Percentiles rank a stretch among this genome's conserved stretches.
Evolutionary conservation across 2,888 invertebrate species (phyloP).

Genomic region (Dicycla oo): DNA sequence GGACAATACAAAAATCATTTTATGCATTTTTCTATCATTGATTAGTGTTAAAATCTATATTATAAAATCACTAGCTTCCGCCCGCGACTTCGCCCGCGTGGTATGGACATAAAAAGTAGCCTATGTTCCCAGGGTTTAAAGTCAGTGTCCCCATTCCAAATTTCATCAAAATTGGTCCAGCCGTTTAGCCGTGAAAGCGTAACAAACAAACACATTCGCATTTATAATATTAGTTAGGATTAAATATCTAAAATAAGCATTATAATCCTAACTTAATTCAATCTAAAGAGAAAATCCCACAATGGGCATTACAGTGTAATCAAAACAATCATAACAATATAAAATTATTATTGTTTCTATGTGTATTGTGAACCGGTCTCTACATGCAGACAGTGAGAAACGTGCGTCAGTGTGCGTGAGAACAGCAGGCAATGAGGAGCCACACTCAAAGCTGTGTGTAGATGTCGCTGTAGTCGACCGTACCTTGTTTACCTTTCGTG

Average conservation of each 20-base stretch:
- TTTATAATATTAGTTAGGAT: too few species aligned
- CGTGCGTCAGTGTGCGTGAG: conserved; percentile 68
- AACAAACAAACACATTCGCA: too few species aligned
- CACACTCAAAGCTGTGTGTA: too few species aligned
- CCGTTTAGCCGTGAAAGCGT: too few species aligned
- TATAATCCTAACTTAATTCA: conserved; percentile 16
- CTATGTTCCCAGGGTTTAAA: too few species aligned
- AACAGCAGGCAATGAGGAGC: conserved; percentile 48
- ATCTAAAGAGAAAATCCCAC: conserved; percentile 21
- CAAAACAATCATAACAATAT: conserved; percentile 39
- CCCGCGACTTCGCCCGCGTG: too few species aligned
- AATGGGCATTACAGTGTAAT: conserved; percentile 13
- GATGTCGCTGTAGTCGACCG: too few species aligned
- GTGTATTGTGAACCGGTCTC: conserved; percentile 43
- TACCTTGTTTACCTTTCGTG: too few species aligned
- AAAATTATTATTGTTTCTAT: conserved; percentile 30
- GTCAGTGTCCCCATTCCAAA: too few species aligned
- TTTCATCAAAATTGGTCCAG: too few species aligned
- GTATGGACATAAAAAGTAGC: too few species aligned
- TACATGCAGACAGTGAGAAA: conserved; percentile 5
- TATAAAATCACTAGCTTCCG: not conserved
- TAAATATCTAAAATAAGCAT: not conserved
- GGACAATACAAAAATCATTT: conserved; percentile 81
- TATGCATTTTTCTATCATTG: conserved; percentile 43
- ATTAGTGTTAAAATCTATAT: conserved; percentile 27